phyloP scores from a whole-genome alignment of 1,140 invertebrate species.

The Drosophila murphyi region DNA sequence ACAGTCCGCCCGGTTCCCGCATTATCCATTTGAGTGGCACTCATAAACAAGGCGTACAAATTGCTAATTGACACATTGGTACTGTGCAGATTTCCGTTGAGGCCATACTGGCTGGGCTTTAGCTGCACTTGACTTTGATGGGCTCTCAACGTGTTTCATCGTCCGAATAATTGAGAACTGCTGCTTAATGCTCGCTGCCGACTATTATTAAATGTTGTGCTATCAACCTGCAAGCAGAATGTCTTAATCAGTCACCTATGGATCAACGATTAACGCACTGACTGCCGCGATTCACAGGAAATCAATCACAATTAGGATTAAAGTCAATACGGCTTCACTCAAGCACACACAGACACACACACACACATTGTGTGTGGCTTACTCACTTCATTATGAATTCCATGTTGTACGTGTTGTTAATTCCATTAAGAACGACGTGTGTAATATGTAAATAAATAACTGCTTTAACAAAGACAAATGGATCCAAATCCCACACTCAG shows the following conservation, averaged over 20 bases:
- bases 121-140: conserved; percentile 44
- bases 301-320: conserved; percentile 49
- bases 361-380: conserved; percentile 1
- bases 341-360: conserved; percentile 1
- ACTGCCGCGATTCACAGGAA: conserved; percentile 4
- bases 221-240: conserved; percentile 11
- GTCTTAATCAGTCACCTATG: not conserved
- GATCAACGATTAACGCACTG: not conserved
- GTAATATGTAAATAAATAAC: not conserved
- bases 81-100: conserved; percentile 44
- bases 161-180: conserved; percentile 33
- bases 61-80: conserved; percentile 74
- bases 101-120: not conserved
- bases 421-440: conserved; percentile 4
- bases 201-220: conserved; percentile 28
- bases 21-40: conserved; percentile 8
- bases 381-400: conserved; percentile 32
- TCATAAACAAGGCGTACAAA: conserved; percentile 65
- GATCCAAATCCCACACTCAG: no score
- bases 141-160: conserved; percentile 5
- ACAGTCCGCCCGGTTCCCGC: not conserved
- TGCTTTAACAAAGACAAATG: not conserved
- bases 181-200: conserved; percentile 21
- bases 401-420: conserved; percentile 7
- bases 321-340: conserved; percentile 19